These are phyloP conservation scores for Lasioglossum zephyrum DNA, from an alignment of 2,888 invertebrate genomes.

Conservation along the genomic window DNA sequence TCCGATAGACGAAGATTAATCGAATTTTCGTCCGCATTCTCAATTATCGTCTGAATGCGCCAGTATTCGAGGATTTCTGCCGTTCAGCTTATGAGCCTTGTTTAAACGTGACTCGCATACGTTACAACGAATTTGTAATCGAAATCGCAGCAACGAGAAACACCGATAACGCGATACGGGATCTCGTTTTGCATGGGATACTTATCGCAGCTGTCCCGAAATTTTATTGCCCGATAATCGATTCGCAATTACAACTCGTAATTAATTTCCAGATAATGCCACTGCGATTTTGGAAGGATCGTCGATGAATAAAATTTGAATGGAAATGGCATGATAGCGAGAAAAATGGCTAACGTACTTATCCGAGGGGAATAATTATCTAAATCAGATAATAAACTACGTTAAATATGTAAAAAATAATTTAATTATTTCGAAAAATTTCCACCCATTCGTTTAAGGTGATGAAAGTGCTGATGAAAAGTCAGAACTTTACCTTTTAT, in stretches of 20 bases:
- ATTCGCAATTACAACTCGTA: background rate
- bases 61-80: conserved; percentile 4
- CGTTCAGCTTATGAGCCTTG: background rate
- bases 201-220: background rate
- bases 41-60: conserved; percentile 40
- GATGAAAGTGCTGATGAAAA: too few species aligned
- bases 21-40: background rate
- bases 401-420: too few species aligned
- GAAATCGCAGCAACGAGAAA: background rate
- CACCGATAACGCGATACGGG: background rate
- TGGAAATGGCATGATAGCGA: background rate
- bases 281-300: background rate
- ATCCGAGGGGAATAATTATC: background rate
- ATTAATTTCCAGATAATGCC: background rate
- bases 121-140: background rate
- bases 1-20: conserved; percentile 51
- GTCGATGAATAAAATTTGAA: background rate
- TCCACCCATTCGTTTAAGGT: too few species aligned
- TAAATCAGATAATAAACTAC: background rate
- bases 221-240: background rate
- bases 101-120: background rate
- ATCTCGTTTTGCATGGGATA: background rate
- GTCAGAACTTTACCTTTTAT: too few species aligned
- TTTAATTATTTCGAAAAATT: too few species aligned
- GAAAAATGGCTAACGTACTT: background rate